Percentiles rank a stretch among this genome's conserved stretches.
Conservation (phyloP, 1,140 invertebrate genomes). For the Wiebesia pumilae region DNA sequence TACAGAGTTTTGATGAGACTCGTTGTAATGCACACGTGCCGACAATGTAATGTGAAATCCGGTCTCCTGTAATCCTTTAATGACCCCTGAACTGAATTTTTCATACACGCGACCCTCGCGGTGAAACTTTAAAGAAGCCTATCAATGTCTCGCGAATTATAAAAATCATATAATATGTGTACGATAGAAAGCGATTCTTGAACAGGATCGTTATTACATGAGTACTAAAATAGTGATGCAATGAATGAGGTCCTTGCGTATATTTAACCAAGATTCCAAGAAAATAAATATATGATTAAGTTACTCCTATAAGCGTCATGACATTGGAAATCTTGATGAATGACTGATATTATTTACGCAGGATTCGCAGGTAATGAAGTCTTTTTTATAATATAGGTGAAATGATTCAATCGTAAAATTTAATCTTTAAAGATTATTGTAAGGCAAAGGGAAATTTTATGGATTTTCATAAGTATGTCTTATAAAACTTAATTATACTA, state of each 20-base stretch:
- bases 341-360: neutral
- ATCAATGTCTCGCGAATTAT: neutral
- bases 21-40: neutral
- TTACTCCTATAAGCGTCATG: too few relatives aligned
- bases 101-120: neutral
- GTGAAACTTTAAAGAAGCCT: neutral
- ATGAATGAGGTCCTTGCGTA: too few relatives aligned
- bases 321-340: neutral
- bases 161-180: neutral
- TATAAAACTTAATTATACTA: too few relatives aligned
- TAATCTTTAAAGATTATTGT: neutral
- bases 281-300: too few relatives aligned
- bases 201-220: too few relatives aligned
- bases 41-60: neutral
- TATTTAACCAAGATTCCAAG: too few relatives aligned
- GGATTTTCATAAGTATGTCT: too few relatives aligned
- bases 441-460: neutral
- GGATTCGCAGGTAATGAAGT: too few relatives aligned
- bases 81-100: slow-evolving; percentile 6
- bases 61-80: neutral
- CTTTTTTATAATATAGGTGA: too few relatives aligned
- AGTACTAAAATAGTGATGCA: too few relatives aligned
- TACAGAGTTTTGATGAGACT: neutral
- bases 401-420: neutral
- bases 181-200: too few relatives aligned